Percentiles rank a stretch among this genome's conserved stretches.
These are phyloP conservation scores for Xylophagus ater DNA, from an alignment of 2,888 invertebrate species.

Conservation along the genomic window DNA sequence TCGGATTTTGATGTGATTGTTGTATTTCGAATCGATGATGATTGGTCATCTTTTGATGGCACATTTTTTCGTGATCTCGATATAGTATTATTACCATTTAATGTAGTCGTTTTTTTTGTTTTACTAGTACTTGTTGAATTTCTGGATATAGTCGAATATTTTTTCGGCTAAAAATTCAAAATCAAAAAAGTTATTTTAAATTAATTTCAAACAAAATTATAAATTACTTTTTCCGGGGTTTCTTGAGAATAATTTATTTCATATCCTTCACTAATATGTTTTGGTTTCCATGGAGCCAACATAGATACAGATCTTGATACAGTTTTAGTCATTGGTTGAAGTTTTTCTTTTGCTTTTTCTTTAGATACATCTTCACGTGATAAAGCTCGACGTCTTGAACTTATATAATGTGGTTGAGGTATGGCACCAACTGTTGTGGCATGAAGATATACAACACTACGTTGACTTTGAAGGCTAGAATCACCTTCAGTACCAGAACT, in stretches of 20 bases:
- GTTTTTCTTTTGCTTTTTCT: constrained; percentile 23
- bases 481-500: constrained; percentile 59
- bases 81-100: constrained; percentile 26
- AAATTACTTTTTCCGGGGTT: constrained; percentile 36
- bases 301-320: constrained; percentile 72
- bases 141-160: constrained; percentile 30
- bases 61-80: constrained; percentile 23
- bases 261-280: constrained; percentile 57
- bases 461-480: constrained; percentile 68
- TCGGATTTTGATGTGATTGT: constrained; percentile 30
- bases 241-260: constrained; percentile 69
- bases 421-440: constrained; percentile 83
- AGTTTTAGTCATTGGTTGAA: constrained; percentile 49
- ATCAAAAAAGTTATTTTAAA: background rate
- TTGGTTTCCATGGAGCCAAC: constrained; percentile 74
- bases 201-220: too few relatives aligned
- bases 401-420: constrained; percentile 56
- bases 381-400: constrained; percentile 48
- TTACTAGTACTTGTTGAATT: constrained; percentile 26
- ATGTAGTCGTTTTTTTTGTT: constrained; percentile 26
- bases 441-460: constrained; percentile 74
- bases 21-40: constrained; percentile 27
- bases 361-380: constrained; percentile 68
- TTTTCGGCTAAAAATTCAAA: constrained; percentile 8
- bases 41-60: constrained; percentile 28